A percentile compares a stretch with the other conserved stretches of the same genome.
Evolutionary conservation across 37 sponge, comb jelly and placozoan genomes (phyloP).

Genomic region (Aphrocallistes beatrix): DNA sequence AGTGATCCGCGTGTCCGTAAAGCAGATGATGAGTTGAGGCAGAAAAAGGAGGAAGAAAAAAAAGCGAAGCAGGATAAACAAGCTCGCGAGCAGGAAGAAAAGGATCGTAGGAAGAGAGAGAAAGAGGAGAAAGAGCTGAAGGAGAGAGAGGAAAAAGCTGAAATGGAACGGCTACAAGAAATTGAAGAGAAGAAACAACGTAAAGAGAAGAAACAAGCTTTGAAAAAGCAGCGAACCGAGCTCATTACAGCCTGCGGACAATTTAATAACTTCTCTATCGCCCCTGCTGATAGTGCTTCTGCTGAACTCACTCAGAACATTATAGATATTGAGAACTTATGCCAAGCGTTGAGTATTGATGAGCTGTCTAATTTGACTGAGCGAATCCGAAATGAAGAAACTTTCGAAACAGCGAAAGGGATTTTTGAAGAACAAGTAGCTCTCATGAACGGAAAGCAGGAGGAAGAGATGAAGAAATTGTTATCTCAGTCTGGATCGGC

Average conservation of each 20-base stretch:
- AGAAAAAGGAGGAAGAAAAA: conserved; percentile 56
- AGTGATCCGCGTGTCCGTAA: conserved; percentile 78
- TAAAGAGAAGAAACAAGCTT: conserved; percentile 8
- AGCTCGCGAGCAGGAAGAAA: conserved; percentile 50
- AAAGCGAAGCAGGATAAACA: conserved; percentile 56
- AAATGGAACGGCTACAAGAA: not conserved
- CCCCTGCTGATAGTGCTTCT: not conserved
- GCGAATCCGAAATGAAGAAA: not conserved
- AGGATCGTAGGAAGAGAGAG: conserved; percentile 30
- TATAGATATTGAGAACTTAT: not conserved
- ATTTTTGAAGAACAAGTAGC: conserved; percentile 29
- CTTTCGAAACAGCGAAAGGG: conserved; percentile 15
- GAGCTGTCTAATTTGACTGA: not conserved
- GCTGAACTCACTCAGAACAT: not conserved
- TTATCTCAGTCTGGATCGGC: not conserved
- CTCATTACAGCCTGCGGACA: not conserved
- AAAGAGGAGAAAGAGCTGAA: conserved; percentile 41
- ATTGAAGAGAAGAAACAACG: conserved; percentile 9
- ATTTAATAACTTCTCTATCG: not conserved
- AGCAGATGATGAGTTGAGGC: conserved; percentile 65
- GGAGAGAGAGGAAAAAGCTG: conserved; percentile 29
- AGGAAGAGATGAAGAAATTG: conserved; percentile 20
- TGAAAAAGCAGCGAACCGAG: not conserved
- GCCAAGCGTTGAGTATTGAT: not conserved
- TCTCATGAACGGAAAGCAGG: not conserved